Percentiles rank a stretch among this genome's conserved stretches.
Evolutionary conservation across 1,140 invertebrate species (phyloP).

Genomic region (Brachionus paranguensis): DNA sequence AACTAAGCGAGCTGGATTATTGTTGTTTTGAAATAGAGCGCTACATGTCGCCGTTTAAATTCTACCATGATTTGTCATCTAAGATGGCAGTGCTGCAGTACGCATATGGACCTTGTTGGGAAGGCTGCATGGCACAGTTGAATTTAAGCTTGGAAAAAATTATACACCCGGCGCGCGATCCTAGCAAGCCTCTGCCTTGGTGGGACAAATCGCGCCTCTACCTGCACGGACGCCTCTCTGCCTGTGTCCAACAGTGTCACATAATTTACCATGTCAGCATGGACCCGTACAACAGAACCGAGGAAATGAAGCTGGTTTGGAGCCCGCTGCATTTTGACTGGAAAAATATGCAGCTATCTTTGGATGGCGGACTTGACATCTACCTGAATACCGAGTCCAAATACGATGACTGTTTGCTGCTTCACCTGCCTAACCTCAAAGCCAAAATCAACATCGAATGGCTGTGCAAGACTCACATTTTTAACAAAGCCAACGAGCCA

Average conservation of each 20-base stretch:
- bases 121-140: constrained; percentile 89
- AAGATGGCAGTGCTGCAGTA: constrained; percentile 47
- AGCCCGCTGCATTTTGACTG: constrained; percentile 82
- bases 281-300: constrained; percentile 96
- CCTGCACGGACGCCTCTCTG: constrained; percentile 82
- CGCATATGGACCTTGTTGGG: constrained; percentile 69
- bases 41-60: constrained; percentile 88
- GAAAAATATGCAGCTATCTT: constrained; percentile 76
- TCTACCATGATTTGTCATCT: constrained; percentile 94
- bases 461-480: constrained; percentile 5
- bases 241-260: constrained; percentile 77
- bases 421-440: constrained; percentile 72
- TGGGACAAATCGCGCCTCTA: constrained; percentile 94
- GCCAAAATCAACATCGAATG: constrained; percentile 21
- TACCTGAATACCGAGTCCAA: constrained; percentile 92
- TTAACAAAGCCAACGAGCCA: neutral
- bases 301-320: constrained; percentile 96
- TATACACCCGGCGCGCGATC: constrained; percentile 82
- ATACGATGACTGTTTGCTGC: constrained; percentile 88
- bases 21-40: constrained; percentile 57
- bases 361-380: constrained; percentile 76
- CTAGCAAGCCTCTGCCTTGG: constrained; percentile 83
- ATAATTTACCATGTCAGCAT: constrained; percentile 82
- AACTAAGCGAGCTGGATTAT: constrained; percentile 51
- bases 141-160: constrained; percentile 72